Conservation (phyloP, 2,113 vertebrate genomes). For the Cavia porcellus region DNA sequence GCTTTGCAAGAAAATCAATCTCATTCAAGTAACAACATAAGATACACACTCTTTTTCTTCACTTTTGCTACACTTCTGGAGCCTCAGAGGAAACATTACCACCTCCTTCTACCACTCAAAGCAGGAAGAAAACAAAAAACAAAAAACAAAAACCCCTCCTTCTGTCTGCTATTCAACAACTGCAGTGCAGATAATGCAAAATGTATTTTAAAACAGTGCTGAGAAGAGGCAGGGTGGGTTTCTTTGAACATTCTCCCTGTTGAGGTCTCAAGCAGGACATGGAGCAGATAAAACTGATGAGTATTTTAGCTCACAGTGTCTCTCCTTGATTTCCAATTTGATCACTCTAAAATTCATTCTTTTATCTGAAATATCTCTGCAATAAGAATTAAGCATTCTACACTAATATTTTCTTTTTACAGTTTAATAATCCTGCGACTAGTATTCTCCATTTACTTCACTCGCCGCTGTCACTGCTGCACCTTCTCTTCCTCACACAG, state of each 20-base stretch:
- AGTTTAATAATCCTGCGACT: neutral
- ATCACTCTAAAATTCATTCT: neutral
- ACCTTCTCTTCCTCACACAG: neutral
- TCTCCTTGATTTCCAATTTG: slow-evolving; percentile 3
- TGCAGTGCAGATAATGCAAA: neutral
- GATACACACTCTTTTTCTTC: neutral
- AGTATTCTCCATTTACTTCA: neutral
- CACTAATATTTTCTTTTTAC: neutral
- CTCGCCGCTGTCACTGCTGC: neutral
- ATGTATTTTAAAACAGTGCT: neutral
- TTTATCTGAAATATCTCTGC: neutral
- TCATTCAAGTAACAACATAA: neutral
- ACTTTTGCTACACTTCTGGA: neutral
- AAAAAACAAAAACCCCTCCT: too few species aligned
- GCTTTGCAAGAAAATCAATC: neutral
- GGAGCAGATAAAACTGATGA: neutral
- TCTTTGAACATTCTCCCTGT: neutral
- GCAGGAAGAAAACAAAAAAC: neutral
- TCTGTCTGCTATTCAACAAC: neutral
- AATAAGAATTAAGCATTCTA: neutral
- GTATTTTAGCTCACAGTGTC: neutral
- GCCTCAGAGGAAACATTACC: neutral
- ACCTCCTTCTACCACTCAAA: neutral
- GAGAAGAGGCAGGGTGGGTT: neutral
- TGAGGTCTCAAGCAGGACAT: neutral